These are phyloP conservation scores for Euura saliciscinereae DNA, from an alignment of 1,140 invertebrate species.

Conservation along the genomic window DNA sequence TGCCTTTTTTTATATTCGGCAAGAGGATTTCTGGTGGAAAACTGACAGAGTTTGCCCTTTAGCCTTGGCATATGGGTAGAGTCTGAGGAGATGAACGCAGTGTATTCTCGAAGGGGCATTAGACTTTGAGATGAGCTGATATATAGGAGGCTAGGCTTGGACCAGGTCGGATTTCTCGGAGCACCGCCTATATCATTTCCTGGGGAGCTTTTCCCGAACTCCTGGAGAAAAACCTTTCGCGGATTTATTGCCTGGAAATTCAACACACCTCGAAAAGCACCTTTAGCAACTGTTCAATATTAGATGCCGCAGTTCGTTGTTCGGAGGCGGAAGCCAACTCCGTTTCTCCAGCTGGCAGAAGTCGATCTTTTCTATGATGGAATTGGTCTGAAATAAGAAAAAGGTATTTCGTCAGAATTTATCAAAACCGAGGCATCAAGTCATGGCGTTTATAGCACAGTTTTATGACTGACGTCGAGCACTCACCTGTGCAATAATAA, in stretches of 20 bases:
- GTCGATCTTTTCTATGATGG: background rate
- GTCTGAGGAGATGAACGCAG: conserved; percentile 6
- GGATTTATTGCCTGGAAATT: conserved; percentile 1
- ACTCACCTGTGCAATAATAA: background rate
- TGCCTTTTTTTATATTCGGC: background rate
- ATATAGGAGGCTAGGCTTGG: background rate
- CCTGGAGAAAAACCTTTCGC: background rate
- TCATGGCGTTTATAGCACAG: too few relatives aligned
- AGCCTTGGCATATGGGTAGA: background rate
- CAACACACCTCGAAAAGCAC: conserved; percentile 1
- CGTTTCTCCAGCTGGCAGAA: background rate
- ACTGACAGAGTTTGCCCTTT: conserved; percentile 7
- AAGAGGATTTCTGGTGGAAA: conserved; percentile 1
- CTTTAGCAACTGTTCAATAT: conserved; percentile 7
- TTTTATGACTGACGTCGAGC: too few relatives aligned
- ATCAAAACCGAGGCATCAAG: too few relatives aligned
- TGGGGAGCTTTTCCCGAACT: background rate
- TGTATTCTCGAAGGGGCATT: background rate
- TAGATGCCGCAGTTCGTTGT: conserved; percentile 6
- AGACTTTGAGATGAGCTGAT: conserved; percentile 4
- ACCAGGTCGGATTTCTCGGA: background rate
- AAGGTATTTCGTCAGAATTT: too few relatives aligned
- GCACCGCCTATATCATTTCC: conserved; percentile 6
- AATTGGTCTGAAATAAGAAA: background rate
- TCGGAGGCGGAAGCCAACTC: background rate